Evolutionary conservation across 1,140 invertebrate genomes (phyloP), one percentile per base, ranked within the genome.

Genomic region (Drosophila miranda): DNA sequence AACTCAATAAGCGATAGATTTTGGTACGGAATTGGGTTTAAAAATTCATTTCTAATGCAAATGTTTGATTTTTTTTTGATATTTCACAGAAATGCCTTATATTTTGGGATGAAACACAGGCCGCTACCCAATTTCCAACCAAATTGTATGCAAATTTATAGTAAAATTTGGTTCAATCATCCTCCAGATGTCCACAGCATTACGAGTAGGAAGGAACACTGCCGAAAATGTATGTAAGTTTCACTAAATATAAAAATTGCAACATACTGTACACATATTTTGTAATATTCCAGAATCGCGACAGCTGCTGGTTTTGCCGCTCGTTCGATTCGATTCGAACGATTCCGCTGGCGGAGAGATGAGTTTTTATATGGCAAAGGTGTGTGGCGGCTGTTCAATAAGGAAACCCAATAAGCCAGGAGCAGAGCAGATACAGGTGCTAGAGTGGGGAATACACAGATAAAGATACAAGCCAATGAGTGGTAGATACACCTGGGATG

Each of bases 321-420:
- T 43, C 59, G 54, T 78, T 60, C 41, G 50, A 87, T 86, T 86
- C 69, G 82, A 21, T 59, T 56, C 77, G 76, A 38, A 13, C 9
- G 4, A 13, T 13, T 13, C 8, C 11, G 58, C 26, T 13, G 49
- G 14, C 28, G 34, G 38, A 44, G 8, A 9, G 50, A 59, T 46
- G 71, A 49, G 58, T 74, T 77, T 64, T 54, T 38, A 84, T 80
- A 76, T 79, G 75, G 68, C 21, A 46, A 51, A 38, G 34, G 34
- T 38, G 34, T 13, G 77, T 52, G 60, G 66, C 73, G 68, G 53
- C 42, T 70, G 69, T 81, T 84, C 81, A 81, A 77, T 81, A 86
- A 54, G 42, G 43, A 55, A 62, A 62, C 51, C 23, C 41, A 79
- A 75, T 77, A 48, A 64, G 73, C 71, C 66, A 69, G 28, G 11